Conservation (phyloP, 2,888 invertebrate species). For the Chrysolina haemoptera region DNA sequence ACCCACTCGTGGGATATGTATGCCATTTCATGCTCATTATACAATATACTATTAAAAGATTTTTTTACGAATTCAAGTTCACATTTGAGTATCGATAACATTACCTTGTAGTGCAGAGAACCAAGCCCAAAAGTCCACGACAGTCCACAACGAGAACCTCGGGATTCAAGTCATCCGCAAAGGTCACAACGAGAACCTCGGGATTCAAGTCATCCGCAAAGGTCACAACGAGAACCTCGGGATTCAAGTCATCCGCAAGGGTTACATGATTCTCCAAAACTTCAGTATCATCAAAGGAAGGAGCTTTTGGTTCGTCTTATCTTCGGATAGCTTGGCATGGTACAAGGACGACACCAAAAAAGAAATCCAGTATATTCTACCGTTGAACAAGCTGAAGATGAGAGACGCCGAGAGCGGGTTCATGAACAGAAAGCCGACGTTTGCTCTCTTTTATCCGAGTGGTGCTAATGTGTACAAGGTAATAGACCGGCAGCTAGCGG, state of each 20-base stretch:
- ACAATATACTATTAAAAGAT: no score
- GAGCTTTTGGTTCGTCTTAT: conserved; percentile 97
- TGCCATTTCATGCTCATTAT: no score
- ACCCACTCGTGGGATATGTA: no score
- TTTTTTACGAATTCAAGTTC: no score
- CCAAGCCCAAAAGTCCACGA: conserved; percentile 88
- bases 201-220: no score
- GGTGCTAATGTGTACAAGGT: conserved; percentile 94
- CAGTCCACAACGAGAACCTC: conserved; percentile 92
- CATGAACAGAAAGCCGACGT: conserved; percentile 97
- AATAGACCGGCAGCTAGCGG: no score
- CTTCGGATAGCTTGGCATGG: conserved; percentile 93
- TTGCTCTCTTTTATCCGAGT: conserved; percentile 98
- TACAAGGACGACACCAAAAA: conserved; percentile 98
- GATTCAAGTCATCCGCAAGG: conserved; percentile 98
- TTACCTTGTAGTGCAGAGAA: conserved; percentile 88
- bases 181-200: no score
- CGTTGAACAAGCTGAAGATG: conserved; percentile 95
- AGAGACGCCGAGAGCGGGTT: conserved; percentile 97
- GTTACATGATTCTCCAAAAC: conserved; percentile 99
- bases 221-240: no score
- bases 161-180: no score
- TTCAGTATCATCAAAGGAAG: conserved; percentile 98
- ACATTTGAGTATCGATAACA: no score
- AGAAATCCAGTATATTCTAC: conserved; percentile 99